These are phyloP conservation scores for Rhizoglyphus robini DNA, from an alignment of 1,140 invertebrate species.

Conservation along the genomic window DNA sequence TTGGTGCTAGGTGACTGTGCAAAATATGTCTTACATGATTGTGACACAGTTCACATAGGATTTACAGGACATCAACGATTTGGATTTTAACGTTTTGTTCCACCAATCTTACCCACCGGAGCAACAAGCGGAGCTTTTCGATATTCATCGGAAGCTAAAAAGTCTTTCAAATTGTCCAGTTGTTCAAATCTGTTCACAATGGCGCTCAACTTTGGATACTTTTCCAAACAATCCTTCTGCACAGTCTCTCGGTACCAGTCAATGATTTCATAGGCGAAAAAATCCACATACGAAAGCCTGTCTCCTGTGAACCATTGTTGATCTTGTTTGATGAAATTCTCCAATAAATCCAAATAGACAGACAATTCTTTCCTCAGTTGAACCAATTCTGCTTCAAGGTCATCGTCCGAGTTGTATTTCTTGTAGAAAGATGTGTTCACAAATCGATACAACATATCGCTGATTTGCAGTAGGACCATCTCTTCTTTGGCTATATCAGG, in stretches of 20 bases:
- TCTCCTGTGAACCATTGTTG: conserved; percentile 38
- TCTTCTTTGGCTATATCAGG: conserved; percentile 36
- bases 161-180: not conserved
- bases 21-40: no score
- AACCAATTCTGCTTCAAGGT: not conserved
- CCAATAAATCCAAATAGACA: conserved; percentile 31
- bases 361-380: conserved; percentile 27
- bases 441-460: conserved; percentile 36
- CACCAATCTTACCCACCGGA: no score
- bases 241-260: conserved; percentile 34
- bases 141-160: conserved; percentile 7
- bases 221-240: not conserved
- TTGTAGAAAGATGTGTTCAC: conserved; percentile 22
- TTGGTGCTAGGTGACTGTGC: no score
- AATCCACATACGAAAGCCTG: conserved; percentile 39
- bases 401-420: not conserved
- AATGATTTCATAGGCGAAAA: conserved; percentile 39
- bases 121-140: not conserved
- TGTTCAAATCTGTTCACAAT: conserved; percentile 14
- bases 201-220: not conserved
- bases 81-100: no score
- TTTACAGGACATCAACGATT: no score
- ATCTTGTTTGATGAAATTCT: conserved; percentile 35
- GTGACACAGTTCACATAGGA: no score
- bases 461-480: conserved; percentile 35